Evolutionary conservation across 2,113 vertebrate species (phyloP).

Genomic region (Malurus melanocephalus): DNA sequence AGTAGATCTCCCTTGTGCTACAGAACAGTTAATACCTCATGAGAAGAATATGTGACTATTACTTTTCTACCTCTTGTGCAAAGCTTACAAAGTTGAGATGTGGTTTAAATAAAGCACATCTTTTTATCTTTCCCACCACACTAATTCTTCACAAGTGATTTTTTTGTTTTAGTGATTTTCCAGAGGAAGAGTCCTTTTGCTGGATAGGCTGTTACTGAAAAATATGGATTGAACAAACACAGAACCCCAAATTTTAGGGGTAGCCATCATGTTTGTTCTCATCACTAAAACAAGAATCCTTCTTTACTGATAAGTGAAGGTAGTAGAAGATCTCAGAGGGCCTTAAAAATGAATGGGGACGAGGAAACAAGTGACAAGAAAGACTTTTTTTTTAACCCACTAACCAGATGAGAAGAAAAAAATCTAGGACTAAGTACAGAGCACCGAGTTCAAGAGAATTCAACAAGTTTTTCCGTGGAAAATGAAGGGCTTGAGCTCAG

Average conservation of each 20-base stretch:
- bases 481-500: background rate
- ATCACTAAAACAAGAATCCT: background rate
- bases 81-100: background rate
- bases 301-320: background rate
- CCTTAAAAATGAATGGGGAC: background rate
- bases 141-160: background rate
- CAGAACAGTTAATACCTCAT: background rate
- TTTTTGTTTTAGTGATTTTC: background rate
- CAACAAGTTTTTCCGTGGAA: background rate
- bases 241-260: background rate
- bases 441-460: background rate
- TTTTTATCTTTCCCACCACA: background rate
- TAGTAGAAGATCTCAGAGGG: background rate
- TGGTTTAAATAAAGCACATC: background rate
- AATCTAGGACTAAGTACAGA: background rate
- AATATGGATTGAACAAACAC: background rate
- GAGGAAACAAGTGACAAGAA: background rate
- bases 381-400: background rate
- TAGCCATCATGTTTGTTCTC: background rate
- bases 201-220: background rate
- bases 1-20: background rate
- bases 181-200: background rate
- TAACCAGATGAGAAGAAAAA: background rate
- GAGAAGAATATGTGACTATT: background rate
- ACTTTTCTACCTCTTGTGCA: background rate